These are phyloP conservation scores for Drosophila takahashii DNA, from an alignment of 1,140 invertebrate genomes.

Conservation along the genomic window DNA sequence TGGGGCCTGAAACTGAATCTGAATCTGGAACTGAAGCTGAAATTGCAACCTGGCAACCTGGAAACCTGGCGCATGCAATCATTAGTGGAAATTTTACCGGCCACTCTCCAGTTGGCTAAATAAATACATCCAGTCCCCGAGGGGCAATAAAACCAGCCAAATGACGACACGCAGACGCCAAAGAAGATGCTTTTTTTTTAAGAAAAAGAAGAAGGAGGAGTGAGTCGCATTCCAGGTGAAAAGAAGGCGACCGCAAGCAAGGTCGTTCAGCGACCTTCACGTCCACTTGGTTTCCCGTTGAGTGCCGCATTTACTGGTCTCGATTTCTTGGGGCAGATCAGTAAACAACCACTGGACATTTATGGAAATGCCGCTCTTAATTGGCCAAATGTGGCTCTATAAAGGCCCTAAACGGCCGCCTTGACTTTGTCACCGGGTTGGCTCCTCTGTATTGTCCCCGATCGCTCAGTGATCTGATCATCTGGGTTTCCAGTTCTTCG, in stretches of 20 bases:
- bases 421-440: slow-evolving; percentile 56
- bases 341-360: slow-evolving; percentile 60
- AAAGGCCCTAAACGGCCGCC: slow-evolving; percentile 39
- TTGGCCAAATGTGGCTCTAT: slow-evolving; percentile 76
- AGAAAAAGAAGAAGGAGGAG: background rate
- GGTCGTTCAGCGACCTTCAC: slow-evolving; percentile 77
- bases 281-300: slow-evolving; percentile 44
- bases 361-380: slow-evolving; percentile 58
- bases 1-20: slow-evolving; percentile 6
- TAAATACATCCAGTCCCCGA: slow-evolving; percentile 26
- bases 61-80: slow-evolving; percentile 72
- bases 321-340: slow-evolving; percentile 60
- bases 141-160: slow-evolving; percentile 74
- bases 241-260: slow-evolving; percentile 75
- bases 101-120: slow-evolving; percentile 18
- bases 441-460: slow-evolving; percentile 1
- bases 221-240: slow-evolving; percentile 18
- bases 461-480: background rate
- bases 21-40: slow-evolving; percentile 1
- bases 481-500: slow-evolving; percentile 17
- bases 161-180: slow-evolving; percentile 75
- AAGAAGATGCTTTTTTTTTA: slow-evolving; percentile 4
- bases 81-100: slow-evolving; percentile 67
- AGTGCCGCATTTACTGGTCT: slow-evolving; percentile 56
- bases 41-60: slow-evolving; percentile 19